A percentile compares a stretch with the other conserved stretches of the same genome.
Conservation (phyloP, 2,888 invertebrate species). For the Nomada ferruginata region DNA sequence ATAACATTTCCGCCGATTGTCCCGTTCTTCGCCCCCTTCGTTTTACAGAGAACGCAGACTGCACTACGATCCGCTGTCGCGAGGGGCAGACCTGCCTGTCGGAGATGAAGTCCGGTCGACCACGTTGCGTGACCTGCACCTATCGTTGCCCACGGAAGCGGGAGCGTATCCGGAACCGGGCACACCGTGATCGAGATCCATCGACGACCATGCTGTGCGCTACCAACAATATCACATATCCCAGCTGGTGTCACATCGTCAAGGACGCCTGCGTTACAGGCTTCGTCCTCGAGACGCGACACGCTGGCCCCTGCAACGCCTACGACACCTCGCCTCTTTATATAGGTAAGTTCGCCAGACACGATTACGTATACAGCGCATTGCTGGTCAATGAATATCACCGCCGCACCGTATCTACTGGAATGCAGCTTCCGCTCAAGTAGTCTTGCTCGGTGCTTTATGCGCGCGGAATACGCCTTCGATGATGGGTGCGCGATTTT, state of each 20-base stretch:
- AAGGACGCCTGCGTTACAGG: constrained; percentile 91
- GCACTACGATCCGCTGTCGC: constrained; percentile 88
- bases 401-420: not conserved
- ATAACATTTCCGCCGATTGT: not conserved
- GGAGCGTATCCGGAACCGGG: constrained; percentile 78
- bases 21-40: not conserved
- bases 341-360: constrained; percentile 65
- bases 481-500: not conserved
- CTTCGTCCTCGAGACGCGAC: constrained; percentile 89
- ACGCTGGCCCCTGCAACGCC: constrained; percentile 87
- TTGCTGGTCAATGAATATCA: constrained; percentile 11
- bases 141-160: constrained; percentile 86
- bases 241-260: constrained; percentile 92
- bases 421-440: not conserved
- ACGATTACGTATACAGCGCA: constrained; percentile 24
- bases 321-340: constrained; percentile 76
- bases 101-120: constrained; percentile 87
- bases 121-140: constrained; percentile 90
- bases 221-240: constrained; percentile 90
- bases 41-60: constrained; percentile 88
- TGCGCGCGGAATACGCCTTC: not conserved
- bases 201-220: constrained; percentile 87
- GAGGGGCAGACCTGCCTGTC: constrained; percentile 89
- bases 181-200: constrained; percentile 76
- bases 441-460: not conserved